Base-by-base conservation (phyloP, 1,140 invertebrate species). In the Hyposmocoma kahamanoa region DNA sequence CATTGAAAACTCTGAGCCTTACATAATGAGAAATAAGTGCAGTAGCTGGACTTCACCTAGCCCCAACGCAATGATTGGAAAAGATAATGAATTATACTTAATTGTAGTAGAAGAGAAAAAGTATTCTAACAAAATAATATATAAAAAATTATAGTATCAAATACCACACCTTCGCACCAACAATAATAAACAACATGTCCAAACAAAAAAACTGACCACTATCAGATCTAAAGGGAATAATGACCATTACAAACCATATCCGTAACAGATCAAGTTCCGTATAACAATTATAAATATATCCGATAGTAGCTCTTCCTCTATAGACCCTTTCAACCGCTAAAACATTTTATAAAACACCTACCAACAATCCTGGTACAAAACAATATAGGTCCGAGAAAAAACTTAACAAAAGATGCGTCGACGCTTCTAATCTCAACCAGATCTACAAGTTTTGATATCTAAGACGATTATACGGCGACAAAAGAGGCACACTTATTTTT, bases 391-490 rank as follows among this genome's bases (percentile, higher is more conserved):
- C 50, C 6, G 21, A 58, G 39, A 60, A 69, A 72, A 68, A 72
- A 78, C 57, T 62, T 17, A 32, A 75, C 70, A 75, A 80, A 70
- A 70, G 63, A 49, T 45, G 50, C 53, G 42, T 55, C 49, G 47
- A 59, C 47, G 53, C 50, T 43, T 53, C 43, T 67, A 65, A 74
- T 73, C 66, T 80, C 61, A 47, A 59, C 57, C 42, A 52, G 57
- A 74, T 70, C 68, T 71, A 58, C 52, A 59, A 68, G 63, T 70
- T n/a, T 58, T 67, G 62, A 75, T 72, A 70, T 64, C 56, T 79
- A 76, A 80, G 70, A 71, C 67, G 76, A 80, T 83, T 77, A 80
- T 56, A 58, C 41, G 48, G 49, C 51, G 64, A 78, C 71, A 80
- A 83, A 74, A 54, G 56, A 68, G 59, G 56, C 72, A 72, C 70